phyloP scores from a whole-genome alignment of 2,888 invertebrate species.

The Meiosimyza platycephala region DNA sequence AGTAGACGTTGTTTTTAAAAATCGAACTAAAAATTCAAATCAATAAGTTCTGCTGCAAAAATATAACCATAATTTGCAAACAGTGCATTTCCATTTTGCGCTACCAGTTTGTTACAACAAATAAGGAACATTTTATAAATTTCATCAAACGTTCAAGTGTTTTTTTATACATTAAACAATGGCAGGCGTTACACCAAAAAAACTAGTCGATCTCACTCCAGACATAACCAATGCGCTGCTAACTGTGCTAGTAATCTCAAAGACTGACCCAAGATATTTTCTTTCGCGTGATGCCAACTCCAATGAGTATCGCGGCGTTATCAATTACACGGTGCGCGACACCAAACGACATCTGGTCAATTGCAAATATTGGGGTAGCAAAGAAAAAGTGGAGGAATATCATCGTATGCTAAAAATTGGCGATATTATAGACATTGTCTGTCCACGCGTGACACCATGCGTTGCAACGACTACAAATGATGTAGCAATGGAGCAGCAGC shows the following conservation, averaged over 20 bases:
- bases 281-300: constrained; percentile 56
- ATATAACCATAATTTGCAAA: no score
- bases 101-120: no score
- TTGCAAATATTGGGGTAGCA: constrained; percentile 80
- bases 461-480: constrained; percentile 64
- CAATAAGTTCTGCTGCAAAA: no score
- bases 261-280: constrained; percentile 71
- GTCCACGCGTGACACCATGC: constrained; percentile 71
- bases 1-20: no score
- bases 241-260: constrained; percentile 64
- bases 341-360: constrained; percentile 79
- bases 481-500: constrained; percentile 64
- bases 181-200: constrained; percentile 36
- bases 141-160: no score
- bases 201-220: constrained; percentile 41
- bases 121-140: no score
- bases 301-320: constrained; percentile 74
- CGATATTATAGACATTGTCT: constrained; percentile 77
- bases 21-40: no score
- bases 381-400: constrained; percentile 73
- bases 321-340: constrained; percentile 82
- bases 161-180: constrained; percentile 16
- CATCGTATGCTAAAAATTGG: constrained; percentile 76
- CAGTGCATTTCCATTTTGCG: no score
- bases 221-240: constrained; percentile 42